A percentile compares a stretch with the other conserved stretches of the same genome.
phyloP scores from a whole-genome alignment of 2,113 vertebrate species.

The Gulo gulo region DNA sequence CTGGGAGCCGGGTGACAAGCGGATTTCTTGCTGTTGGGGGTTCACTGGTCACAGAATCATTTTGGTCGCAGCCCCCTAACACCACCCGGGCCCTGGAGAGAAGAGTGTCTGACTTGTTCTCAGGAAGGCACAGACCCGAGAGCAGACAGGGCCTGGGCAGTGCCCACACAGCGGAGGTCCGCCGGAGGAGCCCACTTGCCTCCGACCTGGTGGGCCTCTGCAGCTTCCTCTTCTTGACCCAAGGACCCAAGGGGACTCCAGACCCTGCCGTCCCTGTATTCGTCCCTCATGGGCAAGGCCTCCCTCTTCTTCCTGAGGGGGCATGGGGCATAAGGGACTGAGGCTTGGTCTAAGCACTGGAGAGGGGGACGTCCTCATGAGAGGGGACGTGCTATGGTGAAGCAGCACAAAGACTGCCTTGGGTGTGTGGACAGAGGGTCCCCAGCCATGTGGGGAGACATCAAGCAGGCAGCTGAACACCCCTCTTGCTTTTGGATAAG shows the following conservation, averaged over 20 bases:
- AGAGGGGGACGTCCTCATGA: rapidly evolving
- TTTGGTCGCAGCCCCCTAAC: background rate
- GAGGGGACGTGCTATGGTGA: background rate
- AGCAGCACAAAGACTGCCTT: background rate
- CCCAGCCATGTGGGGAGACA: rapidly evolving
- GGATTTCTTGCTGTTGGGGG: background rate
- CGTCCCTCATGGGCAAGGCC: rapidly evolving
- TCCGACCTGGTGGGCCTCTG: rapidly evolving
- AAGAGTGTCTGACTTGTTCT: rapidly evolving
- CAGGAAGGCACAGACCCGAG: rapidly evolving
- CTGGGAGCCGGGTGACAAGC: background rate
- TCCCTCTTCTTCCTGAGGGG: background rate
- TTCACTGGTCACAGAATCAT: rapidly evolving
- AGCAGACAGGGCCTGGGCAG: rapidly evolving
- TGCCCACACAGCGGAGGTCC: rapidly evolving
- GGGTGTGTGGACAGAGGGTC: background rate
- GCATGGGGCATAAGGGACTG: rapidly evolving
- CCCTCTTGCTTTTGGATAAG: too few species aligned
- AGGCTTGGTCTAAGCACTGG: background rate
- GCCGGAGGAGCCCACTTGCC: rapidly evolving
- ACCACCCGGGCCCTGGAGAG: background rate
- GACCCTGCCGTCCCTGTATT: background rate
- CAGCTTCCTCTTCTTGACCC: background rate
- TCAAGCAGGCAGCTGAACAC: background rate
- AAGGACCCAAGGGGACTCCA: background rate